A percentile compares a stretch with the other conserved stretches of the same genome.
phyloP scores from a whole-genome alignment of 1,140 invertebrate species.

The Dinothrombium tinctorium region DNA sequence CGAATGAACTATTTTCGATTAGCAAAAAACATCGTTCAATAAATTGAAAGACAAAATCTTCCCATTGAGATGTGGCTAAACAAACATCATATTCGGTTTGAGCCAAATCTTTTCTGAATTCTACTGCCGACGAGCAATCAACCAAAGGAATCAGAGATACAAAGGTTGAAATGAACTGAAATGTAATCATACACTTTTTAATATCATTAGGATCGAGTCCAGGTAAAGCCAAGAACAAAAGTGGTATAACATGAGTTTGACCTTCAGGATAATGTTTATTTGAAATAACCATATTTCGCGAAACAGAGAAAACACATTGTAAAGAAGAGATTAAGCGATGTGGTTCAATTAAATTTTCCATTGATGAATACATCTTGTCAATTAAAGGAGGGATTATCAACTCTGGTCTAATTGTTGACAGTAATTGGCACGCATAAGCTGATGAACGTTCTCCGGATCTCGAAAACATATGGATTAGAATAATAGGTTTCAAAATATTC shows the following conservation, averaged over 20 bases:
- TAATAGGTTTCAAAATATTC: slow-evolving; percentile 35
- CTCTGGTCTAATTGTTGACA: slow-evolving; percentile 52
- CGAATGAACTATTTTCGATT: slow-evolving; percentile 43
- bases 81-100: slow-evolving; percentile 50
- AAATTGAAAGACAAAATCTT: slow-evolving; percentile 67
- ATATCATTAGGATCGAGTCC: slow-evolving; percentile 77
- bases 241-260: slow-evolving; percentile 47
- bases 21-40: slow-evolving; percentile 45
- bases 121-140: slow-evolving; percentile 49
- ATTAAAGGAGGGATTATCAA: slow-evolving; percentile 56
- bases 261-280: slow-evolving; percentile 39
- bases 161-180: slow-evolving; percentile 52
- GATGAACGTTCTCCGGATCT: slow-evolving; percentile 38
- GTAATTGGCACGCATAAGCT: slow-evolving; percentile 39
- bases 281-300: slow-evolving; percentile 33
- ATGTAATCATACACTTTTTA: slow-evolving; percentile 45
- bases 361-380: slow-evolving; percentile 44
- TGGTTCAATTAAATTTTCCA: slow-evolving; percentile 66
- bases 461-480: slow-evolving; percentile 48
- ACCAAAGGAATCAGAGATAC: slow-evolving; percentile 49
- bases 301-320: slow-evolving; percentile 42
- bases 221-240: slow-evolving; percentile 50
- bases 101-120: slow-evolving; percentile 37
- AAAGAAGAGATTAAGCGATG: slow-evolving; percentile 55
- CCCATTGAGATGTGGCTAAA: slow-evolving; percentile 52